Evolutionary conservation across 2,797 vertebrate species (phyloP).

Genomic region (Pantherophis alleghaniensis): DNA sequence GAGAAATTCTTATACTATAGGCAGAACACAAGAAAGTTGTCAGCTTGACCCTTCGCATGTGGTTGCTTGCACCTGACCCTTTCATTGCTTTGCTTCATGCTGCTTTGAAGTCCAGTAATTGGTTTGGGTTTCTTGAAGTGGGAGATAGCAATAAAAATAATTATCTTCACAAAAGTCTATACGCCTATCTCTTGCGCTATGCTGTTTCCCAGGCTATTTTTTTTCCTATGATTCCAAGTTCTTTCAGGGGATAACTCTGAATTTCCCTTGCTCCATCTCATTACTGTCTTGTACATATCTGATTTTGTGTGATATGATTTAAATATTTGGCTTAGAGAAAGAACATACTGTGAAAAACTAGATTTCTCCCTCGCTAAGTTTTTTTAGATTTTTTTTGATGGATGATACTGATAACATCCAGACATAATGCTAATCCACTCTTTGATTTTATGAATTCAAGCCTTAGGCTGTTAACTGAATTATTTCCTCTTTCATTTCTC

Average conservation of each 20-base stretch:
- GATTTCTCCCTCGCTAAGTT: not conserved
- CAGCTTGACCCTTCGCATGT: not conserved
- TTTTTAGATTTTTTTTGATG: not conserved
- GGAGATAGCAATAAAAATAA: not conserved
- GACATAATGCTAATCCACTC: not conserved
- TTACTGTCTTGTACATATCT: not conserved
- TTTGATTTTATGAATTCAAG: not conserved
- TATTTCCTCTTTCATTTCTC: not conserved
- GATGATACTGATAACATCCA: not conserved
- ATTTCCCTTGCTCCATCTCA: not conserved
- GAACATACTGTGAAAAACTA: not conserved
- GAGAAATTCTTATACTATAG: not conserved
- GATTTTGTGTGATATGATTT: not conserved
- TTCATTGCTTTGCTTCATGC: not conserved
- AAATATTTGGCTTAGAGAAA: not conserved
- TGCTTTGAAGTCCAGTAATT: not conserved
- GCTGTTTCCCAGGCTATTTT: not conserved
- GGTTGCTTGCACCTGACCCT: not conserved
- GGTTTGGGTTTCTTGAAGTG: not conserved
- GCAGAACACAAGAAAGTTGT: not conserved
- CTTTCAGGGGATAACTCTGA: not conserved
- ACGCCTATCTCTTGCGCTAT: not conserved
- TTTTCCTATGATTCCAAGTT: not conserved
- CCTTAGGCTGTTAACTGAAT: not conserved
- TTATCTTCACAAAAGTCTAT: not conserved